Conservation (phyloP, 2,797 vertebrate species). For the Varecia variegata region DNA sequence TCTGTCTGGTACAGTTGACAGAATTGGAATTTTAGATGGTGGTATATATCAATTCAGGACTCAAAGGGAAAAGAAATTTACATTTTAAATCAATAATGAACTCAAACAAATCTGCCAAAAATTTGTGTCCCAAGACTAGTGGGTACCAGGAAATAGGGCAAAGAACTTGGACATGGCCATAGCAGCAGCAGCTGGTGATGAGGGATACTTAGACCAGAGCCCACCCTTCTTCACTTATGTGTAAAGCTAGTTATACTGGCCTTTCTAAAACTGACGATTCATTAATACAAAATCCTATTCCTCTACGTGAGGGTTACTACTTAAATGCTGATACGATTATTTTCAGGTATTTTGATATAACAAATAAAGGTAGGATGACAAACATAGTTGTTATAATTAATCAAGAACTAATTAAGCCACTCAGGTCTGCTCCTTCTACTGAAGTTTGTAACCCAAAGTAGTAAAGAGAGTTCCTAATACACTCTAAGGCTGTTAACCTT, state of each 20-base stretch:
- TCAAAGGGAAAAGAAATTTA: neutral
- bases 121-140: neutral
- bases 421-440: neutral
- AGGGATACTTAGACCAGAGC: neutral
- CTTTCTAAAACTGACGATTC: neutral
- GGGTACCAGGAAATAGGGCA: neutral
- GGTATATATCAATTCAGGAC: neutral
- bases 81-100: constrained; percentile 31
- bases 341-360: neutral
- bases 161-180: neutral
- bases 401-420: constrained; percentile 24
- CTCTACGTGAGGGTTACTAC: neutral
- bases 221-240: too few species aligned
- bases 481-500: neutral
- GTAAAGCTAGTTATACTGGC: neutral
- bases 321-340: neutral
- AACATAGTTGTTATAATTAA: constrained; percentile 28
- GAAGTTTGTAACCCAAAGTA: neutral
- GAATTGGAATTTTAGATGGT: neutral
- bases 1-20: neutral
- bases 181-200: rapidly evolving
- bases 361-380: neutral
- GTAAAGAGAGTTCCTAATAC: neutral
- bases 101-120: constrained; percentile 1
- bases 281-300: neutral